These are phyloP conservation scores for Pyrocephalus nanus DNA, from an alignment of 2,797 vertebrate genomes.

Conservation along the genomic window DNA sequence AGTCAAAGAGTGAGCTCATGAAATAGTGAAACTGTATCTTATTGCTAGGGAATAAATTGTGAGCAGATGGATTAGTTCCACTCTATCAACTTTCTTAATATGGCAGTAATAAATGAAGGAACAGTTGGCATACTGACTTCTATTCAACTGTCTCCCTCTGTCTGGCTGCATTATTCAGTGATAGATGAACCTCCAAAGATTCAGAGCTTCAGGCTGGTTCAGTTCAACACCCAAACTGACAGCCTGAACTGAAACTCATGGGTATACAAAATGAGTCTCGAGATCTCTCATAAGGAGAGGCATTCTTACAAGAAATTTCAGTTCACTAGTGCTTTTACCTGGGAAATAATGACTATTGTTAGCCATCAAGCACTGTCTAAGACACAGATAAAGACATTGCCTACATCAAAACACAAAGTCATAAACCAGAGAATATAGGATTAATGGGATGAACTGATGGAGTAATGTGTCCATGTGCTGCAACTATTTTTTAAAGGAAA, in stretches of 20 bases:
- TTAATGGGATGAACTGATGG: background rate
- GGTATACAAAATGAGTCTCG: background rate
- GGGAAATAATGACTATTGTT: background rate
- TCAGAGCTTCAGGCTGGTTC: background rate
- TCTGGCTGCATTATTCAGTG: background rate
- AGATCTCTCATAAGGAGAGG: background rate
- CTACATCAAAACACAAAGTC: background rate
- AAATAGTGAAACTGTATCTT: slow-evolving; percentile 51
- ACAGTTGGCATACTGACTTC: slow-evolving; percentile 26
- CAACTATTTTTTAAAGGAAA: background rate
- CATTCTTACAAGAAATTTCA: background rate
- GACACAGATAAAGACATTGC: background rate
- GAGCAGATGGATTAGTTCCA: slow-evolving; percentile 67
- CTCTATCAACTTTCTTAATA: slow-evolving; percentile 61
- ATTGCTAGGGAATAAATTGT: slow-evolving; percentile 56
- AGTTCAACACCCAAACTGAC: background rate
- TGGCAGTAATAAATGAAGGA: slow-evolving; percentile 66
- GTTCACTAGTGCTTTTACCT: background rate
- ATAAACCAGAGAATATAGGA: background rate
- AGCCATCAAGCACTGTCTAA: background rate
- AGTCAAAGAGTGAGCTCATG: slow-evolving; percentile 46
- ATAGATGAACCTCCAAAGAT: background rate
- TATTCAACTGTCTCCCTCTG: background rate
- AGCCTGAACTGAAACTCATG: background rate
- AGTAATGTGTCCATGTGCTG: background rate